Evolutionary conservation across 1,140 invertebrate species (phyloP).

Genomic region (Calliphora vicina): DNA sequence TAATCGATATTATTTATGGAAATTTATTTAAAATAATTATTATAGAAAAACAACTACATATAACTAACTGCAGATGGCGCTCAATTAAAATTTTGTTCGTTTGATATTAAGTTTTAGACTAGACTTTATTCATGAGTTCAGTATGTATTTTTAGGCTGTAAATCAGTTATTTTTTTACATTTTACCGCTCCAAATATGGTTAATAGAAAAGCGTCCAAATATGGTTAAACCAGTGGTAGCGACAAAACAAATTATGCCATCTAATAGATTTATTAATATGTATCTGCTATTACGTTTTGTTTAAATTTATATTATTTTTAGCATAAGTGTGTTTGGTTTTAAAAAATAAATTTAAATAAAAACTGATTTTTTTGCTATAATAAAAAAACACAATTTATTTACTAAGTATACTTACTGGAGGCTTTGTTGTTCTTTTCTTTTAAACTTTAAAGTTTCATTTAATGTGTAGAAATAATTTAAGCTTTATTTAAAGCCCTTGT

Average conservation of each 20-base stretch:
- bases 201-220: not conserved
- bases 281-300: too few relatives aligned
- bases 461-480: too few relatives aligned
- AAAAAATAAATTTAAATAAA: too few relatives aligned
- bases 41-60: not conserved
- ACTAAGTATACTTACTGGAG: too few relatives aligned
- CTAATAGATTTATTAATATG: not conserved
- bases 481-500: too few relatives aligned
- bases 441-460: too few relatives aligned
- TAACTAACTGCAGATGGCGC: not conserved
- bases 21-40: not conserved
- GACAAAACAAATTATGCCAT: not conserved
- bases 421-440: too few relatives aligned
- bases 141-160: conserved; percentile 7
- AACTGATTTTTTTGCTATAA: too few relatives aligned
- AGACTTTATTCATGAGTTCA: too few relatives aligned
- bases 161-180: conserved; percentile 12
- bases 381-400: too few relatives aligned
- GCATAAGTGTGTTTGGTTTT: too few relatives aligned
- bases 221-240: conserved; percentile 2
- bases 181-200: conserved; percentile 6
- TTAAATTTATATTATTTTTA: too few relatives aligned
- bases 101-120: not conserved
- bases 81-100: not conserved
- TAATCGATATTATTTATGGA: not conserved